These are phyloP conservation scores for Pentalonia nigronervosa DNA, from an alignment of 1,140 invertebrate genomes.

Conservation along the genomic window DNA sequence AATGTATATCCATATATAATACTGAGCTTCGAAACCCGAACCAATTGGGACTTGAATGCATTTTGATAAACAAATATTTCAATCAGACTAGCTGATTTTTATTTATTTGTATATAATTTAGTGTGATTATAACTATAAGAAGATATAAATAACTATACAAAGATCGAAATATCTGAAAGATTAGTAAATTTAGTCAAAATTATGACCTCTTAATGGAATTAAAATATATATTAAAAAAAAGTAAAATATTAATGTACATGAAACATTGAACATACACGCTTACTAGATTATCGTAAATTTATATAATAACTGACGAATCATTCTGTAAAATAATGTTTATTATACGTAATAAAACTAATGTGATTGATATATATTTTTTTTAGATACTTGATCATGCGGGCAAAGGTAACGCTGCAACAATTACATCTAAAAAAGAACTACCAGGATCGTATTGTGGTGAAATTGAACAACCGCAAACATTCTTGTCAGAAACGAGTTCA, in stretches of 20 bases:
- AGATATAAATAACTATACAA: neutral
- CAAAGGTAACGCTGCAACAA: slow-evolving; percentile 80
- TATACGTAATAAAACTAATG: neutral
- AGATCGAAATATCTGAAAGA: neutral
- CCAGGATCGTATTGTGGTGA: slow-evolving; percentile 91
- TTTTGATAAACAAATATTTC: neutral
- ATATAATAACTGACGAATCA: neutral
- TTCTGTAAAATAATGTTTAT: neutral
- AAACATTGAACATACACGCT: neutral
- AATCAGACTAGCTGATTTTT: neutral
- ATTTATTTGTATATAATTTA: neutral
- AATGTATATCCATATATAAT: neutral
- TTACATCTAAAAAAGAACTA: slow-evolving; percentile 83
- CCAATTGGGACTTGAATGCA: neutral
- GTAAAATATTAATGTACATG: too few relatives aligned
- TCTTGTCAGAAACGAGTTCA: slow-evolving; percentile 92
- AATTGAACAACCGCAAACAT: slow-evolving; percentile 89
- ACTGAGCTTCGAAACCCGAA: neutral
- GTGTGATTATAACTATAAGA: neutral
- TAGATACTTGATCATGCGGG: slow-evolving; percentile 46
- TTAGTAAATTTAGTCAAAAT: neutral
- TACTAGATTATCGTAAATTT: neutral
- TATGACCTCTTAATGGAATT: neutral
- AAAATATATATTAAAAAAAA: neutral
- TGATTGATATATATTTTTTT: neutral